phyloP scores from a whole-genome alignment of 2,113 vertebrate species.

The Amblyopsis rosae region DNA sequence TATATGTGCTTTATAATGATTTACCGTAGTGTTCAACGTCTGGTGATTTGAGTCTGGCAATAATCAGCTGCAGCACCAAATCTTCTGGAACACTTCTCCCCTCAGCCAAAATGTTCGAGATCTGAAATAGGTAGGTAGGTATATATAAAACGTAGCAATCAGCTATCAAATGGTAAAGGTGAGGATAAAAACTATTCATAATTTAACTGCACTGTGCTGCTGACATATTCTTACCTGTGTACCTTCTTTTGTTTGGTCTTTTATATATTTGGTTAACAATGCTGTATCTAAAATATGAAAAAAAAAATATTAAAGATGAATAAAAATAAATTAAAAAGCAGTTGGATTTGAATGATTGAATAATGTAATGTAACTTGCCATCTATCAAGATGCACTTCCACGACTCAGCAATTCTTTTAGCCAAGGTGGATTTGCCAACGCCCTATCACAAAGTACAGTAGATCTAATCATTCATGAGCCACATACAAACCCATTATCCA shows the following conservation, averaged over 20 bases:
- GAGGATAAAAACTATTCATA: background rate
- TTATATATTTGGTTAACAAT: constrained; percentile 79
- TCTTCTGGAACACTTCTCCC: constrained; percentile 84
- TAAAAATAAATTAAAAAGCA: background rate
- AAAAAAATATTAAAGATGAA: constrained; percentile 3
- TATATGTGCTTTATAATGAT: background rate
- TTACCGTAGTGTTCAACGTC: constrained; percentile 89
- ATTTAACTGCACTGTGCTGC: background rate
- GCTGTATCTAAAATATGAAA: constrained; percentile 79
- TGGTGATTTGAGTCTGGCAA: constrained; percentile 80
- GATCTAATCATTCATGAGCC: no score
- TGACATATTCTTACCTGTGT: constrained; percentile 73
- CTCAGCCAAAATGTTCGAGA: constrained; percentile 76
- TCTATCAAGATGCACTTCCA: constrained; percentile 89
- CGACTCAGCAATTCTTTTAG: constrained; percentile 79
- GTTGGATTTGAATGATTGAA: background rate
- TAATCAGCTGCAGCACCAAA: constrained; percentile 80
- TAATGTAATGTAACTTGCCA: constrained; percentile 73
- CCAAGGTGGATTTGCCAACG: constrained; percentile 89
- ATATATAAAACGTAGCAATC: background rate
- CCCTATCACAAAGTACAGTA: constrained; percentile 78
- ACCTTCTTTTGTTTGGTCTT: constrained; percentile 75
- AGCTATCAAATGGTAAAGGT: background rate
- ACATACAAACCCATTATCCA: no score
- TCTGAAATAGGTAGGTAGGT: constrained; percentile 62